Base-by-base conservation (phyloP, 2,797 vertebrate genomes). In the Orientallactaga sibirica region DNA sequence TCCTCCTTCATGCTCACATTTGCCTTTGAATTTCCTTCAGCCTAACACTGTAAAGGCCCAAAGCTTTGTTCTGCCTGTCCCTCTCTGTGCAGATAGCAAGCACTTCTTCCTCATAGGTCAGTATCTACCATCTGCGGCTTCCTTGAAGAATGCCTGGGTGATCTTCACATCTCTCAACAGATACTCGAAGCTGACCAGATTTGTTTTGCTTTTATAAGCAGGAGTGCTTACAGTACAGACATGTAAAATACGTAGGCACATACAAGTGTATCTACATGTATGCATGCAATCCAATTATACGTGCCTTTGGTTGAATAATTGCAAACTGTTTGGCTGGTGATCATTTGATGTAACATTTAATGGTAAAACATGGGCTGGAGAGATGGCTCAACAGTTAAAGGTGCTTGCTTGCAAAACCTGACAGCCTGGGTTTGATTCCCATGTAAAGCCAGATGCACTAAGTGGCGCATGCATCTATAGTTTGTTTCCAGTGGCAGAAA, bases 1-100 rank as follows among this genome's bases (percentile, higher is more conserved):
- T 81, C 43, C 14, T 55, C 20, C 73, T 88, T n/a, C n/a, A 25
- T 24, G 77, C 52, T 71, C 68, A 58, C 0, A 78, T 68, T 82
- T 96, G 78, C 78, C 86, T 88, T 93, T 94, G 82, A 94, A 92
- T 68, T 61, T 27, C 22, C 62, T 90, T 43, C 75, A 19, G 76
- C 67, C 16, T 78, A 81, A 91, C 29, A 22, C 70, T 91, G 85
- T 89, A 83, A 81, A 41, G 37, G 20, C 74, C 84, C 67, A 41
- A 29, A 71, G 86, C 64, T 95, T 93, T 92, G 70, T 89, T 90
- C 93, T 5, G 11, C 29, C 75, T 94, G 87, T 92, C 37, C 58
- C 93, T 92, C 37, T 48, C 93, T 95, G 48, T 14, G 0, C 12
- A 52, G 77, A 73, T n/a, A 76, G 33, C 4, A 61, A 7, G 1